Percentiles rank a stretch among this genome's conserved stretches.
Evolutionary conservation across 2,888 invertebrate genomes (phyloP).

Genomic region (Polylopha cassiicola): DNA sequence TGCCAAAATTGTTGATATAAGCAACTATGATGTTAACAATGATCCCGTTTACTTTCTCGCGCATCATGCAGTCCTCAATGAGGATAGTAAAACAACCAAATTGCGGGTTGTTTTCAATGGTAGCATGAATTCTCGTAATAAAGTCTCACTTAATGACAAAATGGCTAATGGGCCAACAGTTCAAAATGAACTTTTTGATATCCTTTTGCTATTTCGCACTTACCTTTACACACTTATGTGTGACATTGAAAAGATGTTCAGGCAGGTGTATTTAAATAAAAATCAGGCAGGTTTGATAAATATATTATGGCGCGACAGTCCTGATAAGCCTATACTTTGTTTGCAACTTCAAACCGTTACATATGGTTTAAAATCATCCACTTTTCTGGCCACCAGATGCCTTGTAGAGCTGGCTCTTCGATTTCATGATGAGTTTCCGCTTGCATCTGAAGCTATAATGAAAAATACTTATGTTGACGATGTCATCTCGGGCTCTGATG

Average conservation of each 20-base stretch:
- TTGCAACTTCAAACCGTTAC: slow-evolving; percentile 5
- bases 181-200: slow-evolving; percentile 5
- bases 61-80: slow-evolving; percentile 3
- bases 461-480: slow-evolving; percentile 1
- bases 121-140: neutral
- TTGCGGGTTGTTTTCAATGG: slow-evolving; percentile 3
- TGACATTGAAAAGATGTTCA: slow-evolving; percentile 10
- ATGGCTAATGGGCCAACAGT: slow-evolving; percentile 3
- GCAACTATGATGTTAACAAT: neutral
- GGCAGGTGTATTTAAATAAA: slow-evolving; percentile 2
- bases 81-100: slow-evolving; percentile 2
- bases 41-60: slow-evolving; percentile 1
- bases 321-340: neutral
- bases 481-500: neutral
- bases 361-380: slow-evolving; percentile 3
- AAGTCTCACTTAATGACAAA: slow-evolving; percentile 1
- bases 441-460: slow-evolving; percentile 1
- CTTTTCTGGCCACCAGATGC: neutral
- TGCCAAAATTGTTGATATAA: slow-evolving; percentile 8
- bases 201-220: slow-evolving; percentile 2
- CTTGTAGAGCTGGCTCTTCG: neutral
- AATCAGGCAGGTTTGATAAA: neutral
- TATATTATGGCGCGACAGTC: slow-evolving; percentile 5
- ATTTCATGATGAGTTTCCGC: neutral
- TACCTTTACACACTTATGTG: slow-evolving; percentile 5